Base-by-base conservation (phyloP, 2,888 invertebrate genomes). In the Monochamus alternatus region DNA sequence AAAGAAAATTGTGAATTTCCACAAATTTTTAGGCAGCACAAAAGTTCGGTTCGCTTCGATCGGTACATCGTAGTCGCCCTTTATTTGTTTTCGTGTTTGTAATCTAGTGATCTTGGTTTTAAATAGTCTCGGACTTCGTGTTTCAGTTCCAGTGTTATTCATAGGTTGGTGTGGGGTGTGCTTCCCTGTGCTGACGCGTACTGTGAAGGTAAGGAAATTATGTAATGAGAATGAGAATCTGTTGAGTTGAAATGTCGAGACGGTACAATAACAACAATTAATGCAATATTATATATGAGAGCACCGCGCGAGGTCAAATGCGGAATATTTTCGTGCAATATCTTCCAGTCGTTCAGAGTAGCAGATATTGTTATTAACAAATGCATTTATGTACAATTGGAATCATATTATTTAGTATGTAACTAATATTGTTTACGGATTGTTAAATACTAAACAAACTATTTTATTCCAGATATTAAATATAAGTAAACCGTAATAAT, bases 101-200 rank as follows among this genome's bases (percentile, higher is more conserved):
- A 47, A 69, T 69, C 69, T 30, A 47, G 60, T 30, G 59, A 60
- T 69, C 59, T 59, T 47, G 30, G 60, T 38, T 59, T 69, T 10
- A 69, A 69, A 69, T 69, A 69, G 69, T 14, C 30, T 55, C 32
- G 51, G 30, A n/a, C 14, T 4, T 12, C n/a, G 30, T 44, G 14
- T 69, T 69, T 43, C 60, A 69, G 69, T 69, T 59, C 38, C 59
- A 68, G 68, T 68, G 65, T 30, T 65, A 65, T 38, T 43, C 30
- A 55, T 67, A 58, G 58, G 38, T 60, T 68, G 22, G 69, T 69
- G 69, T 60, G 58, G 47, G 30, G 69, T 60, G 69, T 59, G 38
- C 10, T 47, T 51, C 47, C 43, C 63, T 65, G 22, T 38, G 22
- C 10, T 58, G 55, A n/a, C 22, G 64, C 10, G 10, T 31, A 7